Base-by-base conservation (phyloP, 1,140 invertebrate species). In the Tetranychus urticae region DNA sequence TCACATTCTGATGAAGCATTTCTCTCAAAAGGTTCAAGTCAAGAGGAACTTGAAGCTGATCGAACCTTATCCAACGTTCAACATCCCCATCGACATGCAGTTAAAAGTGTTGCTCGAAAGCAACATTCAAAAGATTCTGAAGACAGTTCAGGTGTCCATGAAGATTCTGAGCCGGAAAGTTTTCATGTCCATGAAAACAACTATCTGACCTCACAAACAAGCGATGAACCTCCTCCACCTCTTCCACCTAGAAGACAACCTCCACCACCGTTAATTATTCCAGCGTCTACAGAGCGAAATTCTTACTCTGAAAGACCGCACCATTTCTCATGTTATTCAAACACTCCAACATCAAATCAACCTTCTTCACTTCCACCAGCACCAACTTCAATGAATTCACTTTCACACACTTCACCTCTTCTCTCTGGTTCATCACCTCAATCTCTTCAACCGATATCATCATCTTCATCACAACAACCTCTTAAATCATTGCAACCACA, bases 21-120 rank as follows among this genome's bases (percentile, higher is more conserved):
- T 45, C 65, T 77, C 8, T 73, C 73, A 12, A 79, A 77, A 69
- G 77, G 74, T 52, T 76, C 74, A 36, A 79, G 78, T 71, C 75
- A 77, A 65, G 78, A 79, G 33, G 55, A 39, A 39, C 35, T 56
- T 14, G 55, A 56, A 56, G 37, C 36, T 14, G 33, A 56, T 56
- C 33, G 55, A 35, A 36, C 33, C 33, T 10, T 14, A 10, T 35
- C 14, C 7, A 52, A 2, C 23, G 8, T 8, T 52, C 7, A 12
- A 8, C n/a, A 52, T 33, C n/a, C 12, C 13, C n/a, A n/a, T 23
- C 50, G 31, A 31, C 7, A 52, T 31, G 23, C n/a, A 2, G 31
- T 8, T 7, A 52, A 52, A 52, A 33, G n/a, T 33, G 7, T 31
- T n/a, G 50, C 50, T 23, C 13, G 6, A 10, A 36, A 36, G 8